Evolutionary conservation across 2,888 invertebrate genomes (phyloP), one percentile per base, ranked within the genome.

Genomic region (Meliscaeva auricollis): DNA sequence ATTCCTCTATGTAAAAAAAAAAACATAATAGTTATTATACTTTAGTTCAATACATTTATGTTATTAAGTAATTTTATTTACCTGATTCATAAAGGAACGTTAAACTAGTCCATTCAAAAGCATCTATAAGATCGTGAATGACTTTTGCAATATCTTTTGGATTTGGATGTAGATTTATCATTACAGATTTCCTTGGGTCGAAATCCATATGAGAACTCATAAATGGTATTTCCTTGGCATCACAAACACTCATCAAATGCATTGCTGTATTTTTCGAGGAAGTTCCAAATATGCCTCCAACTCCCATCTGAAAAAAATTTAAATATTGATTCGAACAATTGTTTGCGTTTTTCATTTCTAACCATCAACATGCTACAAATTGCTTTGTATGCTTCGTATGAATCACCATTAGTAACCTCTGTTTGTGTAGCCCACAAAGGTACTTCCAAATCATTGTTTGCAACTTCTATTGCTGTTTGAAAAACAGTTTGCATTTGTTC

Each of bases 211-310:
- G 94, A 0, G 95, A 95, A 89, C 97, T 94, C 69, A 98, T 94
- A 89, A 97, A 96, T 0, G 98, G 98, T 75, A 98, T 94, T 92
- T 97, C 96, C 88, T 97, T 93, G 58, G 94, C 94, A 90, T 97
- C 96, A 87, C 97, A 96, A 73, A 97, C 94, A 38, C 96, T 96
- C 89, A 97, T 95, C 46, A 98, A 94, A 90, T 97, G 96, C 62
- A 94, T 94, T 5, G 96, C 94, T 0, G 95, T 93, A 56, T 93
- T 93, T 85, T 93, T 93, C 70, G 94, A 93, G 80, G 95, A 94
- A 0, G 98, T 97, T 0, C 98, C 98, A 90, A 98, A 96, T 74
- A 98, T 93, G 20, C 96, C 98, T 0, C 96, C 95, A 3, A 97
- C 93, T 20, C 97, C 97, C 44, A 92, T 93, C 94, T 94, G 41